phyloP scores from a whole-genome alignment of 2,113 vertebrate genomes.

The Boulengeromyrus knoepffleri region DNA sequence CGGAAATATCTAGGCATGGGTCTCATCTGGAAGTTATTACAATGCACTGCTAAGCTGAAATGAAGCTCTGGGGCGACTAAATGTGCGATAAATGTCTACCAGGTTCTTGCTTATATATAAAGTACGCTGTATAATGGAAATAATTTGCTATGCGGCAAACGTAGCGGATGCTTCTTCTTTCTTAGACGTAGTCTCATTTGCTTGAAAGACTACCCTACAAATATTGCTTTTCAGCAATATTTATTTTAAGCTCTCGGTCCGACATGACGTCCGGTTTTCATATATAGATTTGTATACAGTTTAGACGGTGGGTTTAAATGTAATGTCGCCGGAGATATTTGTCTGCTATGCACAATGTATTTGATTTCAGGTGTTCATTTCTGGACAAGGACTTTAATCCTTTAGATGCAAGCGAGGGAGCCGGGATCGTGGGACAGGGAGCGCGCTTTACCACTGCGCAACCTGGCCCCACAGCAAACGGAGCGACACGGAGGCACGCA shows the following conservation, averaged over 20 bases:
- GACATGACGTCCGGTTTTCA: not conserved
- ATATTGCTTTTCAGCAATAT: not conserved
- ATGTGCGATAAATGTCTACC: not conserved
- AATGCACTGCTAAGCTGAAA: not conserved
- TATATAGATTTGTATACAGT: not conserved
- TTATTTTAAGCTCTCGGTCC: not conserved
- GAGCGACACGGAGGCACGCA: not conserved
- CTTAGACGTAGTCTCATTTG: not conserved
- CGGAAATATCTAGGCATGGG: not conserved
- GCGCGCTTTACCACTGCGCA: not conserved
- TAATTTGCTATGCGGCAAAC: not conserved
- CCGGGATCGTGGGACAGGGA: not conserved
- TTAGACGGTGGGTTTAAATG: not conserved
- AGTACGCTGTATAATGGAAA: not conserved
- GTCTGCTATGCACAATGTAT: not conserved
- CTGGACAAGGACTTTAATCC: not conserved
- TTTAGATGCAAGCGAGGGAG: not conserved
- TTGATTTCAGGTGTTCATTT: not conserved
- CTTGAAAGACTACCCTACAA: not conserved
- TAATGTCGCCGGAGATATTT: not conserved
- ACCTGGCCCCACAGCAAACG: not conserved
- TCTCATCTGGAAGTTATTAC: conserved; percentile 13
- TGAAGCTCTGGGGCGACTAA: not conserved
- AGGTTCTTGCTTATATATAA: not conserved
- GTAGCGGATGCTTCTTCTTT: not conserved